phyloP scores from a whole-genome alignment of 2,113 vertebrate genomes.

The Malurus elegans region DNA sequence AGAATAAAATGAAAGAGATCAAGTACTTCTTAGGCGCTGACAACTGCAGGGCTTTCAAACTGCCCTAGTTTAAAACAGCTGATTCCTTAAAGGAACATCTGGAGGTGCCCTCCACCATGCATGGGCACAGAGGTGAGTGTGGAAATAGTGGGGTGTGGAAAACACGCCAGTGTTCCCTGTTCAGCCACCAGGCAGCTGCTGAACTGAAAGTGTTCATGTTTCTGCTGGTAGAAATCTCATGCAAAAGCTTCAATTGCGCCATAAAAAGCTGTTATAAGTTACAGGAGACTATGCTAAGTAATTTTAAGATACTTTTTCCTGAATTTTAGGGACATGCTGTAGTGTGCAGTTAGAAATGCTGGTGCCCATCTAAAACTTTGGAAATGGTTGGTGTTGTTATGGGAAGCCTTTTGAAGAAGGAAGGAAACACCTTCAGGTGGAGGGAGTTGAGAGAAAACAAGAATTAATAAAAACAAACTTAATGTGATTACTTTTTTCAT shows the following conservation, averaged over 20 bases:
- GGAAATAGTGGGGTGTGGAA: not conserved
- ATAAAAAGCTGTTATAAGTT: not conserved
- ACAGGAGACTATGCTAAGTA: not conserved
- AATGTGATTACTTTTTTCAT: not conserved
- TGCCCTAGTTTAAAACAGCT: not conserved
- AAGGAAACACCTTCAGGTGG: not conserved
- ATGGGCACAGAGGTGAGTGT: accelerated
- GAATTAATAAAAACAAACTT: not conserved
- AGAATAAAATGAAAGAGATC: not conserved
- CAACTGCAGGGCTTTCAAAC: not conserved
- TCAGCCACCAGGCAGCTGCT: not conserved
- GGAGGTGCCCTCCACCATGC: accelerated
- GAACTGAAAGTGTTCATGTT: not conserved
- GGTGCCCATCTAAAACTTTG: not conserved
- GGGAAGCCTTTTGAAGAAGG: not conserved
- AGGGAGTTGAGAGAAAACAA: not conserved
- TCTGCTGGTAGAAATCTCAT: not conserved
- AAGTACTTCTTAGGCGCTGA: not conserved
- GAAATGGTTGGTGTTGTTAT: not conserved
- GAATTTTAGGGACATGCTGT: not conserved
- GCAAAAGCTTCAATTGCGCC: not conserved
- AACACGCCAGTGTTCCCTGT: accelerated
- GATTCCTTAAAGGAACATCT: not conserved
- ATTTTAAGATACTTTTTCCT: not conserved
- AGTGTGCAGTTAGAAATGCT: not conserved